Evolutionary conservation across 2,888 invertebrate species (phyloP).

Genomic region (Eudiplozoon nipponicum): DNA sequence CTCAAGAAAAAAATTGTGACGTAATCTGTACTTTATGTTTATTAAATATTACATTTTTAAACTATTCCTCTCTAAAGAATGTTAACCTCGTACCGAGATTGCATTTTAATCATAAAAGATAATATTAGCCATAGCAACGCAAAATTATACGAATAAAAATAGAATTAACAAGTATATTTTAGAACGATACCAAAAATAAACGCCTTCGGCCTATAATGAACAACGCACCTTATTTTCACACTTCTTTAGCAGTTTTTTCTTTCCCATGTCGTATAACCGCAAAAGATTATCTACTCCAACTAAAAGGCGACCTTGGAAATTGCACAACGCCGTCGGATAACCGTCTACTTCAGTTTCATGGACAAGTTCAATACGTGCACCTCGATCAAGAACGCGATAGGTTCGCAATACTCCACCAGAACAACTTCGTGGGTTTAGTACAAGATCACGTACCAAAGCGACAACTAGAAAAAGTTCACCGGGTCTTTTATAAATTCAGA

Average conservation of each 20-base stretch:
- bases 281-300: conserved; percentile 67
- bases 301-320: conserved; percentile 47
- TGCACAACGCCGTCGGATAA: conserved; percentile 34
- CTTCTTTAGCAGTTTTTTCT: conserved; percentile 69
- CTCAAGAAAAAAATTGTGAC: too few species aligned
- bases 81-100: too few species aligned
- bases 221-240: conserved; percentile 56
- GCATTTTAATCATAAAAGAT: too few species aligned
- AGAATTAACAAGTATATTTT: too few species aligned
- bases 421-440: conserved; percentile 52
- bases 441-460: conserved; percentile 58
- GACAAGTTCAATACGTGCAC: conserved; percentile 44
- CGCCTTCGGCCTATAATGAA: too few species aligned
- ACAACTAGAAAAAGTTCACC: conserved; percentile 41
- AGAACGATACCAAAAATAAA: too few species aligned
- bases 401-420: conserved; percentile 53
- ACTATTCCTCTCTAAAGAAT: too few species aligned
- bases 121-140: too few species aligned
- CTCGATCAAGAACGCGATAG: conserved; percentile 42
- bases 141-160: too few species aligned
- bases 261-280: conserved; percentile 71
- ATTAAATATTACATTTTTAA: too few species aligned
- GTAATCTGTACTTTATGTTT: too few species aligned
- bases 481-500: not conserved
- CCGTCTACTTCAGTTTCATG: conserved; percentile 76